Evolutionary conservation across 2,888 invertebrate genomes (phyloP).

Genomic region (Oscheius sp.): DNA sequence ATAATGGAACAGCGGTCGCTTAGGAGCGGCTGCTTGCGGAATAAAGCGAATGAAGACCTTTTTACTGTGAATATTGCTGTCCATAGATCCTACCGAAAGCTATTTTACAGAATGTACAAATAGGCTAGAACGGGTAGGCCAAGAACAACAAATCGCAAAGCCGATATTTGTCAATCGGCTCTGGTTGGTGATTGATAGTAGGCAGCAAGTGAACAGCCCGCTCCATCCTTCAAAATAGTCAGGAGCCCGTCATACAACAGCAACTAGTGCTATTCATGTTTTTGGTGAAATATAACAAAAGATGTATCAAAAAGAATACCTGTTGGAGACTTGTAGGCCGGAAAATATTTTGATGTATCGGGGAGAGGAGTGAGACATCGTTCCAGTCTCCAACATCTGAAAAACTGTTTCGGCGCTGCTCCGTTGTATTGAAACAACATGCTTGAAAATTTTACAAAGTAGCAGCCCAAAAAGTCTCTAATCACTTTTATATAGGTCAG

Average conservation of each 20-base stretch:
- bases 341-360: constrained; percentile 59
- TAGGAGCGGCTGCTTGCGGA: neutral
- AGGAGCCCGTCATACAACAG: neutral
- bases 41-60: constrained; percentile 33
- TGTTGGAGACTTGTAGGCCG: constrained; percentile 62
- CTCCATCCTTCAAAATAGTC: constrained; percentile 21
- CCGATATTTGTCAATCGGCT: constrained; percentile 34
- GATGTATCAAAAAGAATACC: constrained; percentile 36
- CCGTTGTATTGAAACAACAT: neutral
- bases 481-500: neutral
- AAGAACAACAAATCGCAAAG: constrained; percentile 28
- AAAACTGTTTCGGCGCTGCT: neutral
- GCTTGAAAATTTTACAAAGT: neutral
- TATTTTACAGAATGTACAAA: neutral
- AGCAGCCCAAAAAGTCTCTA: neutral
- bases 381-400: constrained; percentile 49
- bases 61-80: constrained; percentile 35
- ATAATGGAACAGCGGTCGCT: neutral
- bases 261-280: neutral
- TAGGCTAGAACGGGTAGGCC: constrained; percentile 2
- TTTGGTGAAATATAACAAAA: neutral
- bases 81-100: neutral
- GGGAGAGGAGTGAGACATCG: constrained; percentile 59
- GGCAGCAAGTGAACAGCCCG: constrained; percentile 29
- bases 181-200: constrained; percentile 27